phyloP scores from a whole-genome alignment of 2,888 invertebrate species.

The Tinea trinotella region DNA sequence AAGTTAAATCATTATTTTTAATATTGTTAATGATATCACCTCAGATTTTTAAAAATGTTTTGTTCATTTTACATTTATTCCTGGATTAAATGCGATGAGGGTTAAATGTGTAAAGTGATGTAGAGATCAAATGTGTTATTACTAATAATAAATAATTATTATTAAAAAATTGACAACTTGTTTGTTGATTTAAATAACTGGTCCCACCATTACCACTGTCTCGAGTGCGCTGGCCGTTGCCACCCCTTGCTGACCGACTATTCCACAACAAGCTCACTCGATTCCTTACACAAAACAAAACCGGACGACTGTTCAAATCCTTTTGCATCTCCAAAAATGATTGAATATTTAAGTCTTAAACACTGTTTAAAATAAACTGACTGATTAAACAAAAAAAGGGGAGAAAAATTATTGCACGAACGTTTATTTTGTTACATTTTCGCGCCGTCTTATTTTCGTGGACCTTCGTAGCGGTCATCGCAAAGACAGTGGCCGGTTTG shows the following conservation, averaged over 20 bases:
- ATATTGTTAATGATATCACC: too few species aligned
- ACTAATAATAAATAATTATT: too few species aligned
- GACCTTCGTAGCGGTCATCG: conserved; percentile 19
- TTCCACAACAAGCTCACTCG: conserved; percentile 51
- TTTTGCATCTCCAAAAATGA: conserved; percentile 12
- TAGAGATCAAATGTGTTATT: too few species aligned
- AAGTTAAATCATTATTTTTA: too few species aligned
- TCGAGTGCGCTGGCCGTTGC: conserved; percentile 51
- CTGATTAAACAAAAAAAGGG: too few species aligned
- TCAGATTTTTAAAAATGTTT: too few species aligned
- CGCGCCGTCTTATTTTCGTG: conserved; percentile 25
- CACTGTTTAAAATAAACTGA: too few species aligned
- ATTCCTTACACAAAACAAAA: conserved; percentile 66
- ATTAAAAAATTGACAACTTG: too few species aligned
- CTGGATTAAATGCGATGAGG: too few species aligned
- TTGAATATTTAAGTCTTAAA: conserved; percentile 20
- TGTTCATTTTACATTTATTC: too few species aligned
- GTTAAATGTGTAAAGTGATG: too few species aligned
- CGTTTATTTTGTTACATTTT: conserved; percentile 14
- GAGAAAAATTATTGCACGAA: conserved; percentile 24
- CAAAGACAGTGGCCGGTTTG: background rate
- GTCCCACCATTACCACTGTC: conserved; percentile 31
- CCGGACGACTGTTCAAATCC: conserved; percentile 58
- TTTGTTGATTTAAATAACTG: background rate
- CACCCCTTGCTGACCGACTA: conserved; percentile 38